Base-by-base conservation (phyloP, 2,888 invertebrate genomes). In the Caenorhabditis sp. region DNA sequence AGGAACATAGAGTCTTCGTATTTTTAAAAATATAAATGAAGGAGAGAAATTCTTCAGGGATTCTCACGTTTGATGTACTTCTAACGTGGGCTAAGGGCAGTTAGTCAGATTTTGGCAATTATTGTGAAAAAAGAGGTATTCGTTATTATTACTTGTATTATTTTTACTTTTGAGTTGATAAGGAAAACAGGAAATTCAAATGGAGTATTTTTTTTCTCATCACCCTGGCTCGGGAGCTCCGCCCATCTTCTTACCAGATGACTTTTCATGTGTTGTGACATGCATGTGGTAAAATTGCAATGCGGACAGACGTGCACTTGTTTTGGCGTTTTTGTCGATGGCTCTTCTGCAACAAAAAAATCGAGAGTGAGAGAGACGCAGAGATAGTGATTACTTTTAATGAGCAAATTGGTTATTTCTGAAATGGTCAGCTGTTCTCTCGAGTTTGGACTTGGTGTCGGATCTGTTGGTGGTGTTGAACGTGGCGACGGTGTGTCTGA, bases 261-360 rank as follows among this genome's bases (percentile, higher is more conserved):
- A 61, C 84, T 84, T 76, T 86, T 86, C 86, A 86, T 86, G 68
- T 86, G 86, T 75, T 86, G 86, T 58, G 84, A 84, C 86, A 86
- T 87, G 75, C 76, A 83, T 19, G 86, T 86, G 43, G 83, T 85
- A 77, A 86, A 86, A 65, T 86, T 86, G 74, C 86, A 86, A 55
- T 87, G 86, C 14, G 86, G 86, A 57, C 86, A 86, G 19, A 82
- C 78, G 77, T 87, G 86, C 51, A 81, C 76, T 23, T 69, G 69
- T 53, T 74, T 74, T 49, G 62, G 69, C 50, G 66, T 62, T 74
- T 74, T 74, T 10, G 50, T 19, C 21, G 59, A 66, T 1, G 68
- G 36, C 62, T 67, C 70, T 70, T 59, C 61, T 64, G 58, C 31
- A 66, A 66, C 5, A n/a, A 10, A 67, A n/a, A 60, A 51, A 51